Base-by-base conservation (phyloP, 2,113 vertebrate genomes). In the Silurus glanis region DNA sequence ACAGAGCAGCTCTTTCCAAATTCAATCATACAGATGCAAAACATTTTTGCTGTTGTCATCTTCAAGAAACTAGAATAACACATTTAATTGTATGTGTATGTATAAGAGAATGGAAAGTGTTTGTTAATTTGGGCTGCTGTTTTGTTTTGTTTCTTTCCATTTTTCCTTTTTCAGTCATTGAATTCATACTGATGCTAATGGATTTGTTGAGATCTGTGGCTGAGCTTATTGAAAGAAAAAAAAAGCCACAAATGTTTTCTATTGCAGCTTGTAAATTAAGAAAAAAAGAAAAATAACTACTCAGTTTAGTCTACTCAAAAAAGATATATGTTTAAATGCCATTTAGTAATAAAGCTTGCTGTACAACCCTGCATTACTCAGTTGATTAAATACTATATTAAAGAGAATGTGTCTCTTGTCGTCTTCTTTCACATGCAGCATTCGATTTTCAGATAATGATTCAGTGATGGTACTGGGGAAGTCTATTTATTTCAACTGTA, bases 311-410 rank as follows among this genome's bases (percentile, higher is more conserved):
- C 75, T 87, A 85, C 83, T 88, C 85, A 80, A 84, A 86, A 37
- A 87, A 85, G 64, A 85, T 86, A 85, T 87, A 87, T 86, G 86
- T 87, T 90, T 88, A 86, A 89, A 90, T 86, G 87, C 93, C 93
- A 93, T 94, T 94, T 95, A 93, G 91, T 93, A 94, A 66, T 67
- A 92, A 95, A 94, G 94, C 95, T 96, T 96, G 96, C 96, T 96
- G 95, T 97, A 96, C 96, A 96, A 96, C 95, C 93, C 93, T 95
- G 95, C 95, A 93, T 96, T 96, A 96, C 94, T 96, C 93, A 94
- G 93, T 94, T 96, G 95, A 96, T 96, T 97, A 97, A 96, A 96
- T 93, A 96, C 94, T 94, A 95, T 95, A 95, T 96, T 96, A 95
- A 94, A 95, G 94, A 95, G 93, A 93, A 89, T 71, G 21, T 6